Base-by-base conservation (phyloP, 1,140 invertebrate species). In the Hormaphis cornu region DNA sequence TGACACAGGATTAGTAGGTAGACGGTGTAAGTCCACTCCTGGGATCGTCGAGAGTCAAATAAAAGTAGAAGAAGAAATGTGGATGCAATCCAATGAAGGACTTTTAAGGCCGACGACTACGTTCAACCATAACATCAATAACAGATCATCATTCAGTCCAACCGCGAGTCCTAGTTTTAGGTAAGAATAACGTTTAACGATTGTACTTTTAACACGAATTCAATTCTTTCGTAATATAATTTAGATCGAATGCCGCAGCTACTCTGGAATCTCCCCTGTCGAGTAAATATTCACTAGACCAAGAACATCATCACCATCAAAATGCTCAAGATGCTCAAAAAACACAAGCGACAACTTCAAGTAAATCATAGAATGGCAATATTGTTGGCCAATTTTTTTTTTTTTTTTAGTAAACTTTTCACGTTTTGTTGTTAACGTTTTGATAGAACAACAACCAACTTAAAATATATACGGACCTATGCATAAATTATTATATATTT, bases 1-100 rank as follows among this genome's bases (percentile, higher is more conserved):
- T n/a, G n/a, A n/a, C n/a, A 40, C 8, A 70, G 69, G 69, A 14
- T 26, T 70, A 24, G 54, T 70, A n/a, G 69, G 69, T 87, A 89
- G 92, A 74, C 85, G 95, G 72, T 94, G 93, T 79, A 89, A 91
- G 77, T 97, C 94, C 72, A 95, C 95, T 33, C 95, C 95, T 20
- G 95, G 94, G 14, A 81, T 97, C 61, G 88, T 97, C 54, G 95
- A 98, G 79, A 94, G 92, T 10, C 83, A 85, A 70, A 93, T 93
- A 37, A 87, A 91, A 74, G 84, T 93, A 58, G 80, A 97, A 63
- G 91, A 95, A 79, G 88, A 94, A 53, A 94, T 94, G 91, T 87
- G 86, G 85, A 79, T 89, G 63, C 86, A 86, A 61, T 84, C 87
- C 4, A 66, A 8, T 22, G 61, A 66, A 66, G 61, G 28, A 10